phyloP scores from a whole-genome alignment of 1,140 invertebrate species.

The Drosophila bocqueti region DNA sequence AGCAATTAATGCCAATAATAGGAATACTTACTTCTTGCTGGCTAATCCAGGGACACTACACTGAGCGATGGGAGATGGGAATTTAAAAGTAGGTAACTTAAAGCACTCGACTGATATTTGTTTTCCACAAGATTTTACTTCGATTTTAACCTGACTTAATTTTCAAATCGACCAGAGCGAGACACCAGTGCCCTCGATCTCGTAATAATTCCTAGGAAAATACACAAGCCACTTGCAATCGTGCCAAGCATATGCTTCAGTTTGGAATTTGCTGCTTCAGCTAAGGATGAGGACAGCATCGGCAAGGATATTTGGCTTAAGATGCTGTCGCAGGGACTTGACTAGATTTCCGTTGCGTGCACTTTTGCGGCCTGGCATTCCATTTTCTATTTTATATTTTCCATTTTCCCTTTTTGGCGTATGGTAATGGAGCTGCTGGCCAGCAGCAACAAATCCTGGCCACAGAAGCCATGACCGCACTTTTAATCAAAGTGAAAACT shows the following conservation, averaged over 20 bases:
- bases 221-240: neutral
- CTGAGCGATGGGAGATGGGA: neutral
- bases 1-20: constrained; percentile 63
- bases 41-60: constrained; percentile 21
- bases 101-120: no score
- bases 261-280: neutral
- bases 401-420: constrained; percentile 4
- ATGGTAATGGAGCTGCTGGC: constrained; percentile 62
- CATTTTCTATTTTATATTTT: constrained; percentile 18
- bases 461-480: constrained; percentile 77
- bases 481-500: constrained; percentile 83
- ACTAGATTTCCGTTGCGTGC: constrained; percentile 48
- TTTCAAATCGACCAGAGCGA: neutral
- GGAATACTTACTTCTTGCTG: constrained; percentile 36
- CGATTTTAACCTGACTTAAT: neutral
- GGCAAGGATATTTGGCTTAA: constrained; percentile 9
- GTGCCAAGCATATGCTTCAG: neutral
- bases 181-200: neutral
- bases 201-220: neutral
- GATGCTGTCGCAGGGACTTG: constrained; percentile 26
- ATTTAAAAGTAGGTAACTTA: neutral
- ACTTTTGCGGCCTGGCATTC: constrained; percentile 32
- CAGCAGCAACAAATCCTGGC: constrained; percentile 36
- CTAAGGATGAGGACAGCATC: neutral
- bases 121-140: neutral